Conservation (phyloP, 2,888 invertebrate genomes). For the Shargacucullia verbasci region DNA sequence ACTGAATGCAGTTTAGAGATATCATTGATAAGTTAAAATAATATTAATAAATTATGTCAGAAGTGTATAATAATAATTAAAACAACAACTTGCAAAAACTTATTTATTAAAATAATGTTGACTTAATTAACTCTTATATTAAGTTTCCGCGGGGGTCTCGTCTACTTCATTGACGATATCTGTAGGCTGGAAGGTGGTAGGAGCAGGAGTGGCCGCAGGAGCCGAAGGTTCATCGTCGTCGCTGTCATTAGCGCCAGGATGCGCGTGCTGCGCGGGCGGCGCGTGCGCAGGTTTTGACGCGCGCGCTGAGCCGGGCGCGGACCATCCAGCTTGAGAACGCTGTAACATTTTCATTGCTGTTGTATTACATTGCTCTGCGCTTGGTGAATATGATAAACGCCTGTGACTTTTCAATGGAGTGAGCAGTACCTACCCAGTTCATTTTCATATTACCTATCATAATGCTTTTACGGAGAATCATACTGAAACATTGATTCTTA, state of each 20-base stretch:
- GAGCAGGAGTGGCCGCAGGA: constrained; percentile 68
- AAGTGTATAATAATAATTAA: too few species aligned
- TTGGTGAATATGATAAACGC: too few species aligned
- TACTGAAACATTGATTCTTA: too few species aligned
- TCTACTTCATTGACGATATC: constrained; percentile 88
- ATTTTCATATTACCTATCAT: too few species aligned
- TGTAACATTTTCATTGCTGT: constrained; percentile 20
- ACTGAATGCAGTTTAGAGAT: too few species aligned
- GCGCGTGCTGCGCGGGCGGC: constrained; percentile 56
- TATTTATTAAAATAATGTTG: constrained; percentile 24
- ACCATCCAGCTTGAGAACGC: constrained; percentile 76
- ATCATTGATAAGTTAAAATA: too few species aligned
- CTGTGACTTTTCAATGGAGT: too few species aligned
- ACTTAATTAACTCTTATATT: constrained; percentile 18
- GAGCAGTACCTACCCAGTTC: too few species aligned
- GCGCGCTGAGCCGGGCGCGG: constrained; percentile 88
- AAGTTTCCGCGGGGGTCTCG: constrained; percentile 57
- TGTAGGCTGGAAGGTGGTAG: constrained; percentile 73
- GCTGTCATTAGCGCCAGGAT: constrained; percentile 90
- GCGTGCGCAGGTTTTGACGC: constrained; percentile 42
- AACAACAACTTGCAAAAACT: neutral
- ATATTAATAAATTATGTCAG: too few species aligned
- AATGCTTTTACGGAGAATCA: too few species aligned
- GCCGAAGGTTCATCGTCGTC: constrained; percentile 92
- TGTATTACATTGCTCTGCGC: too few species aligned